Evolutionary conservation across 2,113 vertebrate species (phyloP).

Genomic region (Caranx melampygus): DNA sequence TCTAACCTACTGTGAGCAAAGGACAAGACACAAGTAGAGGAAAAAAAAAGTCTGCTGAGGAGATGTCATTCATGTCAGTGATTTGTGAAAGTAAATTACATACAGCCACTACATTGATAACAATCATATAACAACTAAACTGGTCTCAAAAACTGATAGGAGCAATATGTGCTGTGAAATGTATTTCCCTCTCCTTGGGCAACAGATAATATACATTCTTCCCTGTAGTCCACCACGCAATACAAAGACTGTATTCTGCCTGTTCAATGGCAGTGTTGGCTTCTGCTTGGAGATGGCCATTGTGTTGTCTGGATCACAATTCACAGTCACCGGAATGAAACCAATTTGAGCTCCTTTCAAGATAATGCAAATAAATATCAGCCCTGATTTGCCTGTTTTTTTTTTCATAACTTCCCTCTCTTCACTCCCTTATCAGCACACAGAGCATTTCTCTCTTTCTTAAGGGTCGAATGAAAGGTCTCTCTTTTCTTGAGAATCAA

Average conservation of each 20-base stretch:
- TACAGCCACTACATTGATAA: constrained; percentile 57
- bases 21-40: background rate
- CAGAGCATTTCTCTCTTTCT: constrained; percentile 69
- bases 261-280: constrained; percentile 52
- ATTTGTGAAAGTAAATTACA: constrained; percentile 52
- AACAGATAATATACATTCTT: constrained; percentile 59
- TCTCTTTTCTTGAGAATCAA: constrained; percentile 73
- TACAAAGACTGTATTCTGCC: constrained; percentile 63
- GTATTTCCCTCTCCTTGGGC: constrained; percentile 68
- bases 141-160: constrained; percentile 63
- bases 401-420: constrained; percentile 62
- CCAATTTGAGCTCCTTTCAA: constrained; percentile 75
- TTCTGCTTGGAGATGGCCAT: constrained; percentile 54
- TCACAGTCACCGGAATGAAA: constrained; percentile 70
- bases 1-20: constrained; percentile 9
- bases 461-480: constrained; percentile 69
- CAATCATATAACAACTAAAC: constrained; percentile 67
- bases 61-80: constrained; percentile 53
- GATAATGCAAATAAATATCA: constrained; percentile 82
- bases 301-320: constrained; percentile 70
- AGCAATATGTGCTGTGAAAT: constrained; percentile 75
- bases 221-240: constrained; percentile 44
- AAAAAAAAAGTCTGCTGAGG: constrained; percentile 13
- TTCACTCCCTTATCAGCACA: constrained; percentile 65
- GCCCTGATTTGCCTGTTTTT: constrained; percentile 64